A percentile compares a stretch with the other conserved stretches of the same genome.
Evolutionary conservation across 2,797 vertebrate genomes (phyloP).

Genomic region (Semaprochilodus insignis): DNA sequence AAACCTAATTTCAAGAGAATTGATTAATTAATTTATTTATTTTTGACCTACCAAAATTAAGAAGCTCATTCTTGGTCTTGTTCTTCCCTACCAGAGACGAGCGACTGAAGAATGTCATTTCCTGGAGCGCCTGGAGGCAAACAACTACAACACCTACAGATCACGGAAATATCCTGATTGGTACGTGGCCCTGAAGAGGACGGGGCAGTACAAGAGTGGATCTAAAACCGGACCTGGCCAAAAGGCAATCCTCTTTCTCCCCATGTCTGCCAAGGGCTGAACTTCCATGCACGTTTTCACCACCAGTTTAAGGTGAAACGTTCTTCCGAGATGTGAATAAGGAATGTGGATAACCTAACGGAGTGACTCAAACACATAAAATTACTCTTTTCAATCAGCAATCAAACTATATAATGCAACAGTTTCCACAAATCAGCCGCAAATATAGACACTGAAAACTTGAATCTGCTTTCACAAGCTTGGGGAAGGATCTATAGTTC

Average conservation of each 20-base stretch:
- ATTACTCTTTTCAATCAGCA: no score
- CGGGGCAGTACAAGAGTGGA: conserved; percentile 94
- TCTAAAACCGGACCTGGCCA: conserved; percentile 93
- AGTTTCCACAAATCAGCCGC: no score
- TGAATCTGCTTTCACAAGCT: not conserved
- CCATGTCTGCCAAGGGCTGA: conserved; percentile 87
- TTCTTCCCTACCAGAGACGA: conserved; percentile 82
- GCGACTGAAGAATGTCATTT: conserved; percentile 97
- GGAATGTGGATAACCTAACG: conserved; percentile 22
- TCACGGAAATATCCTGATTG: conserved; percentile 93
- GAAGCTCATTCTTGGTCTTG: not conserved
- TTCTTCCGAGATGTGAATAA: conserved; percentile 64
- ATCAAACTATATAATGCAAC: no score
- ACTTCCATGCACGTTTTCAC: not conserved
- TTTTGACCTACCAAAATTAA: no score
- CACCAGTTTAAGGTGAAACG: conserved; percentile 6
- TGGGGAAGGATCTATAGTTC: not conserved
- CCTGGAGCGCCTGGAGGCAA: conserved; percentile 92
- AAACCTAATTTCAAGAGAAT: no score
- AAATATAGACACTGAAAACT: not conserved
- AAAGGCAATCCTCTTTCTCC: conserved; percentile 98
- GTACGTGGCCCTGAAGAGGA: conserved; percentile 97
- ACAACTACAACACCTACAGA: conserved; percentile 99
- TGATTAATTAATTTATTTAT: no score
- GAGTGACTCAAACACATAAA: not conserved